Evolutionary conservation across 53 echinoderm and acorn worm species (phyloP).

Genomic region (Glandiceps talaboti): DNA sequence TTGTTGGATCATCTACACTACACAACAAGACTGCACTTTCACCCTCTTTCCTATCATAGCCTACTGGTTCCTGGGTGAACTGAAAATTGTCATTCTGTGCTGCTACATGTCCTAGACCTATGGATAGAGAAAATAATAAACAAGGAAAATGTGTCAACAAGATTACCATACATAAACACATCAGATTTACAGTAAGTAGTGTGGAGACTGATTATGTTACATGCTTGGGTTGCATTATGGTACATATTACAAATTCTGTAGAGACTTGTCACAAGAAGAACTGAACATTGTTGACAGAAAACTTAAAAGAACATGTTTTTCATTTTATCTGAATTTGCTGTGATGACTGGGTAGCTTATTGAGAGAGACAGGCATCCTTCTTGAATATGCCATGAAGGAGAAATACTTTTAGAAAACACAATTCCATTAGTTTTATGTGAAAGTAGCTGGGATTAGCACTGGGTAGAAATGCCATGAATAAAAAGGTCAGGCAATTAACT

Average conservation of each 20-base stretch:
- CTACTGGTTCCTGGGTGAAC: slow-evolving; percentile 31
- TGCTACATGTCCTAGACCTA: background rate
- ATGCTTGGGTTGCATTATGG: too few relatives aligned
- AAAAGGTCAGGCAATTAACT: background rate
- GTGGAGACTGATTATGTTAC: too few relatives aligned
- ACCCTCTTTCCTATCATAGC: slow-evolving; percentile 41
- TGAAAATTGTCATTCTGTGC: slow-evolving; percentile 1
- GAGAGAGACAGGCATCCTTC: too few relatives aligned
- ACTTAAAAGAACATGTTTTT: background rate
- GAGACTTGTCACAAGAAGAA: too few relatives aligned
- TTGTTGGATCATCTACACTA: slow-evolving; percentile 36
- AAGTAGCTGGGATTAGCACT: background rate
- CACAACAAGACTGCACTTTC: slow-evolving; percentile 31
- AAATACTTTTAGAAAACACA: background rate
- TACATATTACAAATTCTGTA: too few relatives aligned
- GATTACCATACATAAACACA: too few relatives aligned
- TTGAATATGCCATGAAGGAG: too few relatives aligned
- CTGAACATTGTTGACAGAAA: background rate
- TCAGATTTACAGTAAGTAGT: too few relatives aligned
- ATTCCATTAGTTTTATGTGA: background rate
- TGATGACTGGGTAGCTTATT: too few relatives aligned
- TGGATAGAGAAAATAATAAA: too few relatives aligned
- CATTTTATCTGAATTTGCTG: background rate
- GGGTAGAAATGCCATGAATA: background rate
- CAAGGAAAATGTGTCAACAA: too few relatives aligned